These are phyloP conservation scores for Gouania willdenowi DNA, from an alignment of 2,797 vertebrate species.

Conservation along the genomic window DNA sequence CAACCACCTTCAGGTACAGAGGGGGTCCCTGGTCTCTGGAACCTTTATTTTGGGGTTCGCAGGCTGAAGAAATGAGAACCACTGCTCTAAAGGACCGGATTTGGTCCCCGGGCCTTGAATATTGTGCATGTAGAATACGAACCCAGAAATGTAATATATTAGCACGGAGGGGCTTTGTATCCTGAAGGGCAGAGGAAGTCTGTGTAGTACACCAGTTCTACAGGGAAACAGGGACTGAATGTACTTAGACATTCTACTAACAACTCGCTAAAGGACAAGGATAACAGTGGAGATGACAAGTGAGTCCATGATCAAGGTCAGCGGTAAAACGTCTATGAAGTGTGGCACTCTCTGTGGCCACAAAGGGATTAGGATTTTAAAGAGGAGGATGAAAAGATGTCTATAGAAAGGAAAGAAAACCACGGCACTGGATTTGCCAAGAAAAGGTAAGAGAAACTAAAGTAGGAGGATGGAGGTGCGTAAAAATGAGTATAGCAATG, in stretches of 20 bases:
- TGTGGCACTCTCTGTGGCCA: constrained; percentile 17
- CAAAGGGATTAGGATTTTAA: constrained; percentile 29
- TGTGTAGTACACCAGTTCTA: constrained; percentile 23
- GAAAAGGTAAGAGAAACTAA: constrained; percentile 6
- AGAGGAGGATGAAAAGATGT: constrained; percentile 6
- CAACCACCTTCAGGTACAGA: too few relatives aligned
- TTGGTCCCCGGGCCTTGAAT: too few relatives aligned
- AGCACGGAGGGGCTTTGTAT: constrained; percentile 26
- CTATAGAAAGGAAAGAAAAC: constrained; percentile 19
- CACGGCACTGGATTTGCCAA: neutral
- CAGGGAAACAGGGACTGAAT: constrained; percentile 12
- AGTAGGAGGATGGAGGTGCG: neutral
- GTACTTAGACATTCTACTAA: constrained; percentile 48
- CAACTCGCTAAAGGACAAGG: constrained; percentile 36
- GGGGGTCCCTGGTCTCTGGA: too few relatives aligned
- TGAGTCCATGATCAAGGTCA: constrained; percentile 54
- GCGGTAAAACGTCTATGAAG: constrained; percentile 33
- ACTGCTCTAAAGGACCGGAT: too few relatives aligned
- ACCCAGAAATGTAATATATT: too few relatives aligned
- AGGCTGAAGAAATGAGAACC: too few relatives aligned
- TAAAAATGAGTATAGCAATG: constrained; percentile 1
- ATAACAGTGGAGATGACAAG: constrained; percentile 49
- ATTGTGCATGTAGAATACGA: too few relatives aligned
- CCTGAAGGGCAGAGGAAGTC: constrained; percentile 11
- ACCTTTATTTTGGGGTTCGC: too few relatives aligned